Evolutionary conservation across 2,888 invertebrate genomes (phyloP), one percentile per base, ranked within the genome.

Genomic region (Teinopalpus imperialis): DNA sequence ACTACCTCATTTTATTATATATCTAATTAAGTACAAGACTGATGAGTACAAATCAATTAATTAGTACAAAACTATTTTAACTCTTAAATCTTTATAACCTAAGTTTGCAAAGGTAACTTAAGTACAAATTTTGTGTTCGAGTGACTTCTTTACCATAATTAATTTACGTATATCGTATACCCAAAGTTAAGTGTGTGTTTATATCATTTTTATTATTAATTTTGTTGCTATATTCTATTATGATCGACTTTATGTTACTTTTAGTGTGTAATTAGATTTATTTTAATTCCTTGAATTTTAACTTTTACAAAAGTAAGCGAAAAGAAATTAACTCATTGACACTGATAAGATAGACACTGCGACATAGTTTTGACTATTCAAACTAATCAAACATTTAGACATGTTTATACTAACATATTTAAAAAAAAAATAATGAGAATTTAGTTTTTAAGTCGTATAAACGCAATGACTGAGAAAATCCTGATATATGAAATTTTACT

Each of bases 111-210:
- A 70, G 49, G 70, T 80, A 82, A 81, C 73, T 59, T 79, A 75
- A 83, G 87, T 87, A 87, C 85, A 88, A 87, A 88, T 71, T 68
- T 81, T 81, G 87, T 86, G 87, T 88, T 86, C 85, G 81, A 74
- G 81, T 86, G 83, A n/a, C n/a, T n/a, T 77, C 75, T 70, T 73
- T 76, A 79, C 71, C 64, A 74, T 80, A 75, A 75, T 75, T 73
- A 75, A 66, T 78, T 80, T 80, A 78, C 71, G 65, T 74, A 72
- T 75, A 76, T 71, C 63, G 73, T 81, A 79, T 85, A 83, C 80
- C 83, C 85, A 87, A 88, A 85, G 85, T 85, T 82, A 73, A 74
- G 81, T 73, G 86, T 85, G 85, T 85, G 81, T 86, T 81, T 81
- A 77, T 57, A 54, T 45, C 73, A 76, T 77, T 67, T 77, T 74